Base-by-base conservation (phyloP, 37 sponge, comb jelly and placozoan species). In the Oopsacas minuta region DNA sequence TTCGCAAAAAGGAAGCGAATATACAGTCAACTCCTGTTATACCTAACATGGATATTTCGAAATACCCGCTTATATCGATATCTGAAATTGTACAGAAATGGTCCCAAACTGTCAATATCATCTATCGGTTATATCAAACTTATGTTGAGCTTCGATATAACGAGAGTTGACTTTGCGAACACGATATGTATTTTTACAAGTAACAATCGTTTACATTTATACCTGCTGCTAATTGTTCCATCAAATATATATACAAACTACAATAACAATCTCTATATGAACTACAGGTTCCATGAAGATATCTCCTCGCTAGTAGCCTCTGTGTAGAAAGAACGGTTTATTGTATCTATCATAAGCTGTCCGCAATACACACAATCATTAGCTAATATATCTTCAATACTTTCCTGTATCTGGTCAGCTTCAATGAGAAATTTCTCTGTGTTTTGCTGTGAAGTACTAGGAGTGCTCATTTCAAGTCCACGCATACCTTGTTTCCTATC, bases 361-460 rank as follows among this genome's bases (percentile, higher is more conserved):
- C 98, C 98, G 85, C 98, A 97, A 69, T 86, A 89, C 0, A 91
- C 86, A 87, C 98, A 97, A 52, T 97, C 94, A 36, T 52, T 69
- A 7, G 93, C 91, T 15, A 97, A 83, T 23, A 97, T 51, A 17
- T 89, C 89, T 85, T 97, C 94, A 36, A 97, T 82, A 39, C 90
- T 52, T 5, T 81, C 61, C 94, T 93, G 82, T 0, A 88, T n/a
- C 22, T 25, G 30, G 22, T 61, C 75, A 0, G 28, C 0, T 36
- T 87, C 88, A 52, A 38, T 37, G 36, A 81, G 20, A 1, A 85
- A 35, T 51, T 85, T 82, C 52, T 84, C 85, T 20, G 81, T 42
- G 32, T 87, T 82, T n/a, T 81, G 49, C 10, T 83, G 82, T 22
- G 83, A 51, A 17, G 82, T 0, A 46, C 83, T 53, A 38, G 83